Evolutionary conservation across 2,113 vertebrate species (phyloP).

Genomic region (Hyperoodon ampullatus): DNA sequence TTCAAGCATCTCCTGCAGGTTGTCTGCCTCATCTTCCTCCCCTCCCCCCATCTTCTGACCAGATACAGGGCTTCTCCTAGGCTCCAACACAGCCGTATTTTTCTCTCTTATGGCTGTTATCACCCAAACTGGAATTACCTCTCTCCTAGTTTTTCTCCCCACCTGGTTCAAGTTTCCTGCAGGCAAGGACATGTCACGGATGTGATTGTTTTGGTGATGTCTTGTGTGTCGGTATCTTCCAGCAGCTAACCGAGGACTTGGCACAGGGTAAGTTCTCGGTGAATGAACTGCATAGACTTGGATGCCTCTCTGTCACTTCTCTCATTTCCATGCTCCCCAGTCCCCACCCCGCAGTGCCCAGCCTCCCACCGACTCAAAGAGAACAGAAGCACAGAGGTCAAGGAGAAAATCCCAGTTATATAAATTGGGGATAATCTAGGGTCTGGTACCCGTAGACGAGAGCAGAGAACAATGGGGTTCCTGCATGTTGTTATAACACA

Average conservation of each 20-base stretch:
- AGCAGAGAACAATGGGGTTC: accelerated
- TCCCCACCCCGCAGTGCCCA: neutral
- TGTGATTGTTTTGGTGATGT: neutral
- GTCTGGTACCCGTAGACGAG: accelerated
- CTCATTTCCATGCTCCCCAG: neutral
- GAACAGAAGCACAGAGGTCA: neutral
- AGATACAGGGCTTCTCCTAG: accelerated
- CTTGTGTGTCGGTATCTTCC: neutral
- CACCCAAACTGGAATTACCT: neutral
- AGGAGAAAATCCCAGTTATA: neutral
- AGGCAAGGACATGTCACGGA: neutral
- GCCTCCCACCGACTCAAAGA: neutral
- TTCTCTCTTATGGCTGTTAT: neutral
- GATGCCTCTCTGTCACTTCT: no score
- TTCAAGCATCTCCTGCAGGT: neutral
- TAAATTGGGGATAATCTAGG: no score
- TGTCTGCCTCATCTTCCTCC: neutral
- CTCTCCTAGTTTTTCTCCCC: neutral
- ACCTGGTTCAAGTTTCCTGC: neutral
- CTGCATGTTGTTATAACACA: neutral
- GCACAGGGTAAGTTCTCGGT: neutral
- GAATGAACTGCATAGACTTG: accelerated
- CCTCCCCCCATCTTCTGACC: no score
- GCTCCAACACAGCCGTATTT: neutral
- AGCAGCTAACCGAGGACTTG: neutral